Base-by-base conservation (phyloP, 2,888 invertebrate species). In the Polyommatus iphigenia region DNA sequence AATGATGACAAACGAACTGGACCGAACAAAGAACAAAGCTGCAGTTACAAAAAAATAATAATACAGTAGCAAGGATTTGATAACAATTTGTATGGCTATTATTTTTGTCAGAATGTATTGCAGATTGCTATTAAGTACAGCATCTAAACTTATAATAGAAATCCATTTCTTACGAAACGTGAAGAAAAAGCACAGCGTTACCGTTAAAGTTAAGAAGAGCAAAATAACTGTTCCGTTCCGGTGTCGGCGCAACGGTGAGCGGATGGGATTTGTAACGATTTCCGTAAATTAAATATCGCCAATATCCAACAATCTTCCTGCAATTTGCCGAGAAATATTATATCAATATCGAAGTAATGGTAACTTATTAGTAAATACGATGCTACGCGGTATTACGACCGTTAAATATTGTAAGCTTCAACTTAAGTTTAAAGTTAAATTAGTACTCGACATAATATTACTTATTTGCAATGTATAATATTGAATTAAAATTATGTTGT, bases 191-290 rank as follows among this genome's bases (percentile, higher is more conserved):
- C 89, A 88, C 89, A 84, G 90, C 90, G 88, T 83, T 78, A 90
- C 91, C 91, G 92, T 91, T 92, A 91, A 91, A 81, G 85, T 80
- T 41, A 72, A 84, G 89, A 90, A 87, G 88, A 89, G 86, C 87
- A 83, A 85, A 82, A 82, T 91, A 91, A 91, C 92, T 89, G 92
- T 91, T 83, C 82, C 88, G 91, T 91, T 91, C 91, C 91, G 91
- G 89, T 88, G 87, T 87, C 72, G 72, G 72, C 83, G 84, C 85
- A 83, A 83, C 83, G 84, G 82, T 76, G 72, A 79, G 79, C 78
- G 78, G 79, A 81, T 72, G 72, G 72, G 79, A 81, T 81, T 78
- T 78, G 79, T 79, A 78, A 80, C 80, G 78, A 78, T 72, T 72
- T 72, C 72, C 72, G 72, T 72, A 72, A 72, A 72, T 72, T 72